Evolutionary conservation across 2,888 invertebrate species (phyloP).

Genomic region (Polietes domitor): DNA sequence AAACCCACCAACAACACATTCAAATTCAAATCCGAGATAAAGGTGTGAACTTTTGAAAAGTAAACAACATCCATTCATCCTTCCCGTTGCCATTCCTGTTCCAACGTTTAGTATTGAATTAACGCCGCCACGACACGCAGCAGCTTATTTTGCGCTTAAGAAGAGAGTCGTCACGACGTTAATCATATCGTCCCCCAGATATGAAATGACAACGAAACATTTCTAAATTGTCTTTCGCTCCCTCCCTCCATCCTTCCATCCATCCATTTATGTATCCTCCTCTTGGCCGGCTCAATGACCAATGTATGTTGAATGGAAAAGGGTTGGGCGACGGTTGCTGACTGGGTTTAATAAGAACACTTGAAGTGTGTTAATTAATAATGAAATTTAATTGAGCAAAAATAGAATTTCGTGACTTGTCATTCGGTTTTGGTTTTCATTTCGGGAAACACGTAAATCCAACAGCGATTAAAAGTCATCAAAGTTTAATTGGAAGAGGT

Average conservation of each 20-base stretch:
- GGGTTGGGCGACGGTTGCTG: neutral
- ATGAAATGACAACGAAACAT: too few species aligned
- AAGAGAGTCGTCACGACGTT: too few species aligned
- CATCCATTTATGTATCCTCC: too few species aligned
- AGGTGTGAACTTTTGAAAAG: slow-evolving; percentile 10
- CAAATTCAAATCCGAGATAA: neutral
- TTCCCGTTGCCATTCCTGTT: neutral
- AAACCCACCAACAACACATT: neutral
- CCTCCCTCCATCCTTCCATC: neutral
- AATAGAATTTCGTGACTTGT: slow-evolving; percentile 53
- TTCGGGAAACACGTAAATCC: neutral
- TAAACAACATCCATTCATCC: neutral
- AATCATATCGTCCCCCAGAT: neutral
- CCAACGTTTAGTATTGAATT: neutral
- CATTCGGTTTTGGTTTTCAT: neutral
- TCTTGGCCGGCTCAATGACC: neutral
- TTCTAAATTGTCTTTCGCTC: neutral
- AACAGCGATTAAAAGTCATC: neutral
- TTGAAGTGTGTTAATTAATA: slow-evolving; percentile 44
- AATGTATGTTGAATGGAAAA: too few species aligned
- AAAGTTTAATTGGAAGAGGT: slow-evolving; percentile 8
- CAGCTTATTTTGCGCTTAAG: too few species aligned
- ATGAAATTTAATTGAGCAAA: slow-evolving; percentile 44
- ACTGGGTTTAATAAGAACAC: neutral
- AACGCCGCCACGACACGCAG: too few species aligned